phyloP scores from a whole-genome alignment of 2,888 invertebrate genomes.

The Drosophila austrosaltans region DNA sequence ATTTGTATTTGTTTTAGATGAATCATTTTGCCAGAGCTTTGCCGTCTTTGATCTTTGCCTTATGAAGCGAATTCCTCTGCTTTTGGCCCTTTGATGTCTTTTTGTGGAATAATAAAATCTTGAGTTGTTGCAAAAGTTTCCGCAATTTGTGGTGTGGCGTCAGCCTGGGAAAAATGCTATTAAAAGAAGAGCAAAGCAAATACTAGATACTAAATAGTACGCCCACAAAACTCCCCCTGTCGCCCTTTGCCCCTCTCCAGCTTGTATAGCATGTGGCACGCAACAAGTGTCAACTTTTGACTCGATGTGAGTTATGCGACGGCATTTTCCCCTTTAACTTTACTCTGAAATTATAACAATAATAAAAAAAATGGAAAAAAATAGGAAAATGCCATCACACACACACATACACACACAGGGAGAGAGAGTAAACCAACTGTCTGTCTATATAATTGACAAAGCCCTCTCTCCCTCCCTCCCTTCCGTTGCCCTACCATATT shows the following conservation, averaged over 20 bases:
- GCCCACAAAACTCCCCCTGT: not conserved
- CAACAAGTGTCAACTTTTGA: slow-evolving; percentile 73
- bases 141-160: slow-evolving; percentile 61
- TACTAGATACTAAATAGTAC: slow-evolving; percentile 25
- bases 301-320: slow-evolving; percentile 52
- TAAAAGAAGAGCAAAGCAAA: slow-evolving; percentile 42
- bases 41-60: slow-evolving; percentile 68
- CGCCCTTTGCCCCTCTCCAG: not conserved
- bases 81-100: slow-evolving; percentile 60
- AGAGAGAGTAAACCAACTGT: slow-evolving; percentile 63
- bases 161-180: slow-evolving; percentile 48
- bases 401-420: not conserved
- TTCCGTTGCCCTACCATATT: slow-evolving; percentile 2
- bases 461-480: slow-evolving; percentile 26
- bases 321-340: slow-evolving; percentile 66
- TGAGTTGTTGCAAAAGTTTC: slow-evolving; percentile 43
- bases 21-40: slow-evolving; percentile 44
- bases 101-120: slow-evolving; percentile 60
- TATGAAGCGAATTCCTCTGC: slow-evolving; percentile 54
- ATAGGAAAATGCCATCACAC: slow-evolving; percentile 28
- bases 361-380: slow-evolving; percentile 41
- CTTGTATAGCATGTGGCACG: slow-evolving; percentile 55
- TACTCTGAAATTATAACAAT: slow-evolving; percentile 68
- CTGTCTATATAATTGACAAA: slow-evolving; percentile 61
- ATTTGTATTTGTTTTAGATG: slow-evolving; percentile 32